These are phyloP conservation scores for Catocala sponsa DNA, from an alignment of 2,888 invertebrate genomes.

Conservation along the genomic window DNA sequence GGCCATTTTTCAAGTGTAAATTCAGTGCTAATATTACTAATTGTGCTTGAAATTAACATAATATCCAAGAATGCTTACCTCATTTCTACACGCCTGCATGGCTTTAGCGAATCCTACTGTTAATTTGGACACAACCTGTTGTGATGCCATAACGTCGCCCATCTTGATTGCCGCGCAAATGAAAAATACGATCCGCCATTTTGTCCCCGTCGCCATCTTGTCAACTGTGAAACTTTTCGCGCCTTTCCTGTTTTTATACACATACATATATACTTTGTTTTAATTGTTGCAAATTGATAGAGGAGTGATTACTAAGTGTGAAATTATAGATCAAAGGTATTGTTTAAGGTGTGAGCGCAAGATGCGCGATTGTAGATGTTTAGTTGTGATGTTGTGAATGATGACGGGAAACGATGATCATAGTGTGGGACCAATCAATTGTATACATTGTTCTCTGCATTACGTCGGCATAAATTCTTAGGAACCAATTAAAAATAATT, in stretches of 20 bases:
- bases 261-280: conserved; percentile 9
- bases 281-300: conserved; percentile 23
- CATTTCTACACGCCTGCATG: conserved; percentile 69
- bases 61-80: conserved; percentile 57
- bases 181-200: conserved; percentile 53
- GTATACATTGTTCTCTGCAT: no score
- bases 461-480: no score
- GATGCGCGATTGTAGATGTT: background rate
- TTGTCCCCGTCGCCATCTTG: conserved; percentile 44
- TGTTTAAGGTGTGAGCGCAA: conserved; percentile 3
- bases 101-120: conserved; percentile 65
- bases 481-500: no score
- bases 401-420: conserved; percentile 6
- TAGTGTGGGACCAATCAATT: background rate
- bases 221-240: conserved; percentile 7
- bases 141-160: conserved; percentile 49
- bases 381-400: background rate
- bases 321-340: conserved; percentile 7
- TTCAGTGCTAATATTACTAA: no score
- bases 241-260: conserved; percentile 8
- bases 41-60: no score
- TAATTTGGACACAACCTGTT: conserved; percentile 72
- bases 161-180: conserved; percentile 21
- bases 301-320: conserved; percentile 13
- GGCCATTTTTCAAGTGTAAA: no score